Conservation (phyloP, 2,888 invertebrate genomes). For the Drosophila robusta region DNA sequence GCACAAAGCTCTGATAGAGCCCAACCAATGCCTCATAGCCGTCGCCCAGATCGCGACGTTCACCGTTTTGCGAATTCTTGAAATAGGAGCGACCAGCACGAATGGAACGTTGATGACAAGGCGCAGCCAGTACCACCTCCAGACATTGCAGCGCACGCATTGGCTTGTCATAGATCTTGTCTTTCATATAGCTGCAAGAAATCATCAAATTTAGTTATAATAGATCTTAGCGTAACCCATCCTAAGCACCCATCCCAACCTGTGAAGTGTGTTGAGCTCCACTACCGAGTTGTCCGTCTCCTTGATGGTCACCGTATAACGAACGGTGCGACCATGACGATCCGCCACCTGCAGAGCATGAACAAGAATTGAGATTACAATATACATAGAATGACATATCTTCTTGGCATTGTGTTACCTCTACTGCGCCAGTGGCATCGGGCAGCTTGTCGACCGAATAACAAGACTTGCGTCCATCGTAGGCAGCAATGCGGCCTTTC, state of each 20-base stretch:
- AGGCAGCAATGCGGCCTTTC: constrained; percentile 87
- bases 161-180: constrained; percentile 83
- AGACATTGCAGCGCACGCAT: constrained; percentile 87
- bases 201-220: background rate
- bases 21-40: constrained; percentile 97
- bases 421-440: constrained; percentile 49
- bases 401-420: constrained; percentile 54
- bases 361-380: background rate
- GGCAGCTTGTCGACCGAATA: constrained; percentile 84
- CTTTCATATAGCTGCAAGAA: constrained; percentile 72
- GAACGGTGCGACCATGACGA: constrained; percentile 52
- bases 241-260: constrained; percentile 52
- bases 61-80: constrained; percentile 84
- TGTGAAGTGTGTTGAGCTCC: constrained; percentile 76
- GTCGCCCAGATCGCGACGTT: constrained; percentile 87
- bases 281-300: constrained; percentile 68
- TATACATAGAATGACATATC: background rate
- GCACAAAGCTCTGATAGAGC: constrained; percentile 95
- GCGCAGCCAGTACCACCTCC: constrained; percentile 88
- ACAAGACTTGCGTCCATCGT: constrained; percentile 90
- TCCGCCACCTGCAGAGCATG: constrained; percentile 67
- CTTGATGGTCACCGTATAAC: constrained; percentile 75
- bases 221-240: background rate
- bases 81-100: constrained; percentile 90
- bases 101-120: constrained; percentile 79